Percentiles rank a stretch among this genome's conserved stretches.
Evolutionary conservation across 2,888 invertebrate species (phyloP).

Genomic region (Poecilobothrus nobilitatus): DNA sequence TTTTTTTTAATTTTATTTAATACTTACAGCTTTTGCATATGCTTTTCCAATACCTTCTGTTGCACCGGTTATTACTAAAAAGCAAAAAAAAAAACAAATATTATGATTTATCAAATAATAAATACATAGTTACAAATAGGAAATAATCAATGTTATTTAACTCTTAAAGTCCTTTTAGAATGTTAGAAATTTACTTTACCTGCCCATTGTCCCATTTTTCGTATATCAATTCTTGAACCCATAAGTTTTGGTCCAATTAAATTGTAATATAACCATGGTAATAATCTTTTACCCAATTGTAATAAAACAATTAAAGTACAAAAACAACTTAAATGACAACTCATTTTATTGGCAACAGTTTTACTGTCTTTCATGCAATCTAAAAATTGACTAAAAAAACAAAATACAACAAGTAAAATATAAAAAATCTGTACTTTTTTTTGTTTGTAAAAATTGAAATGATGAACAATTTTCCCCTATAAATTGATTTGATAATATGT

Average conservation of each 20-base stretch:
- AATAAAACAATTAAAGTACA: constrained; percentile 32
- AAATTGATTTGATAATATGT: no score
- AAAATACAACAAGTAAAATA: no score
- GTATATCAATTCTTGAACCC: constrained; percentile 55
- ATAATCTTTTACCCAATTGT: constrained; percentile 38
- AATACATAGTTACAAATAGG: no score
- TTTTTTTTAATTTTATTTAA: not conserved
- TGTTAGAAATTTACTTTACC: constrained; percentile 54
- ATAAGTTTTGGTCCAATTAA: constrained; percentile 51
- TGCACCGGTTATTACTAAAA: constrained; percentile 76
- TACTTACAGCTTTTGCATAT: constrained; percentile 60
- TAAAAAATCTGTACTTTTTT: not conserved
- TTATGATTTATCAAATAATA: not conserved
- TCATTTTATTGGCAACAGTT: not conserved
- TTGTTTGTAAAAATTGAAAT: not conserved
- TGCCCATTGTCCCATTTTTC: constrained; percentile 70
- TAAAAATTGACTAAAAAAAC: not conserved
- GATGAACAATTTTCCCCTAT: no score
- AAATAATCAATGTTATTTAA: no score
- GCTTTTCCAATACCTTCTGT: constrained; percentile 88
- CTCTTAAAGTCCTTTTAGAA: no score
- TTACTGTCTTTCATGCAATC: not conserved
- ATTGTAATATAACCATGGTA: constrained; percentile 42
- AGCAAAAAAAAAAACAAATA: constrained; percentile 19
- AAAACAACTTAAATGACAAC: not conserved